Evolutionary conservation across 2,797 vertebrate genomes (phyloP).

Genomic region (Epinephelus malabaricus): DNA sequence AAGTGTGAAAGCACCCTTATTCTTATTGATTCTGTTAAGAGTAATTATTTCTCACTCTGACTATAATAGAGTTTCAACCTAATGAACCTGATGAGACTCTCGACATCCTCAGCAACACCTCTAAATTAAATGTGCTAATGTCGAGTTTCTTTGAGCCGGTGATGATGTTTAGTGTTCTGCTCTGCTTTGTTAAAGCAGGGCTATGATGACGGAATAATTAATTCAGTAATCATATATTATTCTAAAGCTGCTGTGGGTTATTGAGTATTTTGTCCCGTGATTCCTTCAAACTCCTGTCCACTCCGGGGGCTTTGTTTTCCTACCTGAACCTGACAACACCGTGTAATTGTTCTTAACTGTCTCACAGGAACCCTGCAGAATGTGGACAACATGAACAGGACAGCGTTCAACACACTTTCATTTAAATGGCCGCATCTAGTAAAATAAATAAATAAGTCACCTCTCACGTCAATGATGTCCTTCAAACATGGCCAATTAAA

Average conservation of each 20-base stretch:
- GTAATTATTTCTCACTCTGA: neutral
- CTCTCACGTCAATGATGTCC: conserved; percentile 21
- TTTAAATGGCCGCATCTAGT: conserved; percentile 31
- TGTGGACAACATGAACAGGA: neutral
- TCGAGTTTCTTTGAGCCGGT: neutral
- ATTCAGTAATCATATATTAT: conserved; percentile 19
- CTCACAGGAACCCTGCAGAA: conserved; percentile 13
- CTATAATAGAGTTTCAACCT: neutral
- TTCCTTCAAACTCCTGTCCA: conserved; percentile 5
- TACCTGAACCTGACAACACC: conserved; percentile 24
- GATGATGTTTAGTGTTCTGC: neutral
- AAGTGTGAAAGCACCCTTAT: neutral
- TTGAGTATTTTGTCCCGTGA: conserved; percentile 15
- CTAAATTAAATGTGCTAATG: neutral
- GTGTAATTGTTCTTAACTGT: conserved; percentile 26
- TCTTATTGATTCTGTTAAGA: neutral
- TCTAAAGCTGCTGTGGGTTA: conserved; percentile 13
- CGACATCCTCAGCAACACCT: neutral
- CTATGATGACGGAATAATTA: conserved; percentile 20
- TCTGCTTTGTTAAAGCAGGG: conserved; percentile 12
- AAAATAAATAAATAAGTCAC: conserved; percentile 33
- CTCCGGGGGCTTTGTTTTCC: conserved; percentile 17
- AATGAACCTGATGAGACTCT: conserved; percentile 1
- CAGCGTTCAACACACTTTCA: conserved; percentile 14
- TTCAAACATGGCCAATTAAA: conserved; percentile 47